phyloP scores from a whole-genome alignment of 64 coral and sea anemone species.

The Stylophora pistillata region DNA sequence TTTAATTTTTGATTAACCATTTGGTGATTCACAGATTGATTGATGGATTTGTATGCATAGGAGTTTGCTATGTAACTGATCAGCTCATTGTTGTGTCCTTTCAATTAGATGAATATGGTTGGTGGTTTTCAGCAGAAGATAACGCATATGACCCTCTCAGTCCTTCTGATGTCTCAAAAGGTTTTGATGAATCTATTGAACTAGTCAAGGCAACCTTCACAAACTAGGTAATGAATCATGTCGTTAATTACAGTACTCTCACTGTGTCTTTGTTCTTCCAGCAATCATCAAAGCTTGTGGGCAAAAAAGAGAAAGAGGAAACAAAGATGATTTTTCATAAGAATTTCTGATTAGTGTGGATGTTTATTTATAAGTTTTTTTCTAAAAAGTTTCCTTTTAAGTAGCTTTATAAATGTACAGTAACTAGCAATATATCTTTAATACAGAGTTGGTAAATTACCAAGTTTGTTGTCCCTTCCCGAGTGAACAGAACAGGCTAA shows the following conservation, averaged over 20 bases:
- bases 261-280: too few relatives aligned
- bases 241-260: neutral
- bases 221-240: constrained; percentile 65
- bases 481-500: constrained; percentile 28
- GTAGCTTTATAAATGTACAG: too few relatives aligned
- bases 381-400: too few relatives aligned
- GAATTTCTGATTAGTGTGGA: too few relatives aligned
- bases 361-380: too few relatives aligned
- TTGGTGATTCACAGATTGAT: too few relatives aligned
- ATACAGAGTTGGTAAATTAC: neutral
- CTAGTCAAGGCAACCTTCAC: constrained; percentile 71
- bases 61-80: too few relatives aligned
- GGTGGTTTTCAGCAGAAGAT: constrained; percentile 96
- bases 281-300: too few relatives aligned
- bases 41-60: too few relatives aligned
- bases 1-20: neutral
- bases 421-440: too few relatives aligned
- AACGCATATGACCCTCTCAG: constrained; percentile 85
- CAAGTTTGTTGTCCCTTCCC: constrained; percentile 32
- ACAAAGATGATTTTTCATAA: too few relatives aligned
- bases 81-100: neutral
- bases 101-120: constrained; percentile 85
- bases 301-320: too few relatives aligned
- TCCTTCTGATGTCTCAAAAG: constrained; percentile 75
- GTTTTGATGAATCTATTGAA: constrained; percentile 76